Base-by-base conservation (phyloP, 2,113 vertebrate species). In the Theristicus caerulescens region DNA sequence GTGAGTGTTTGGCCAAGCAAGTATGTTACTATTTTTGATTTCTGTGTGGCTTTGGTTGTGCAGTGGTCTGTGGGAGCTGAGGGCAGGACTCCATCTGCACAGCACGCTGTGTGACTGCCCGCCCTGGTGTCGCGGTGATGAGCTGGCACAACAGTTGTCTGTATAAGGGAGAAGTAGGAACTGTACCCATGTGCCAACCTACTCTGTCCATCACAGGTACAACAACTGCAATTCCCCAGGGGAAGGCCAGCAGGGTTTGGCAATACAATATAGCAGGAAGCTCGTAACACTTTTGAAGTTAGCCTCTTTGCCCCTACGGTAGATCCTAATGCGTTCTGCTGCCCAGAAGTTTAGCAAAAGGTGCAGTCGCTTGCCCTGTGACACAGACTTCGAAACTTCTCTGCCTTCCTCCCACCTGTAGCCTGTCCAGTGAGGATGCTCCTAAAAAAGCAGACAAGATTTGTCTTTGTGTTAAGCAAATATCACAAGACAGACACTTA, bases 21-120 rank as follows among this genome's bases (percentile, higher is more conserved):
- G 5, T 11, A 9, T 29, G 71, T 81, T 88, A 49, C 80, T 92
- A 21, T 51, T 83, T 94, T 73, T 81, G 3, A 46, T 93, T 80
- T 81, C 55, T 66, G 19, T 70, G 82, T 5, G 11, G 78, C 27
- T 88, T 82, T 74, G 47, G 52, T 72, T 74, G 36, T 38, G 38
- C 58, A 9, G 46, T 46, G 46, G 29, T 69, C 66, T 86, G 71
- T 78, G 76, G 51, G 42, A 86, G 80, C 52, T 57, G 67, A 83
- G 76, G 49, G 11, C 76, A 42, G 44, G 49, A 42, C 44, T 94
- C 47, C 40, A 11, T 67, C 70, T 55, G 66, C 31, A 3, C 55
- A 10, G 22, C 0, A 0, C 31, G 47, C 38, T 2, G 0, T n/a
- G 55, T 74, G 61, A 19, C 84, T 74, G 79, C 73, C 83, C 1